Evolutionary conservation across 2,113 vertebrate genomes (phyloP).

Genomic region (Craseonycteris thonglongyai): DNA sequence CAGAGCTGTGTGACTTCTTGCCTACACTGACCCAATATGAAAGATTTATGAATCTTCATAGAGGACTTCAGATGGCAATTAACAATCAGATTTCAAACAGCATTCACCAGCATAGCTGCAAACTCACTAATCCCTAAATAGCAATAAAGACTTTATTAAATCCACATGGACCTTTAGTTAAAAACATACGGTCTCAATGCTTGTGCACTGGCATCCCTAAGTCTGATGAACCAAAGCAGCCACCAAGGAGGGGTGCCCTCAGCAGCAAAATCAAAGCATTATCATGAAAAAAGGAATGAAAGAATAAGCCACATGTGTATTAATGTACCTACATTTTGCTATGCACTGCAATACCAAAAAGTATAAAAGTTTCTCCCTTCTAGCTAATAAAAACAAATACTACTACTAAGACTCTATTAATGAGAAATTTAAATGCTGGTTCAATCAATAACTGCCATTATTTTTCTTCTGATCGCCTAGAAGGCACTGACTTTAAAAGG

Average conservation of each 20-base stretch:
- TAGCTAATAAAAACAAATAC: background rate
- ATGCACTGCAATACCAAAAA: background rate
- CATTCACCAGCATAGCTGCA: background rate
- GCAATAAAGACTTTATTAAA: background rate
- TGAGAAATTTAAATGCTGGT: background rate
- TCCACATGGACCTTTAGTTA: background rate
- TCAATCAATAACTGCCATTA: background rate
- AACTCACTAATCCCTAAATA: background rate
- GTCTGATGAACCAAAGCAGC: background rate
- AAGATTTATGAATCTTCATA: background rate
- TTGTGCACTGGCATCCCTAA: background rate
- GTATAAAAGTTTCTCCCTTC: background rate
- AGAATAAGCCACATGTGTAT: background rate
- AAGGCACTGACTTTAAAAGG: background rate
- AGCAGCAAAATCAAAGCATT: background rate
- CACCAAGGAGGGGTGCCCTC: background rate
- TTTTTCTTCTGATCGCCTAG: background rate
- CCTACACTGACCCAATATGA: background rate
- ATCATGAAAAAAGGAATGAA: background rate
- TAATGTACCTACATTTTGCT: background rate
- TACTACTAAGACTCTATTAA: background rate
- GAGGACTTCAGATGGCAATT: background rate
- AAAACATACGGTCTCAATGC: background rate
- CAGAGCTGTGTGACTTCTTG: background rate
- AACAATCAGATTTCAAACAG: background rate